Evolutionary conservation across 2,113 vertebrate species (phyloP).

Genomic region (Numenius arquata): DNA sequence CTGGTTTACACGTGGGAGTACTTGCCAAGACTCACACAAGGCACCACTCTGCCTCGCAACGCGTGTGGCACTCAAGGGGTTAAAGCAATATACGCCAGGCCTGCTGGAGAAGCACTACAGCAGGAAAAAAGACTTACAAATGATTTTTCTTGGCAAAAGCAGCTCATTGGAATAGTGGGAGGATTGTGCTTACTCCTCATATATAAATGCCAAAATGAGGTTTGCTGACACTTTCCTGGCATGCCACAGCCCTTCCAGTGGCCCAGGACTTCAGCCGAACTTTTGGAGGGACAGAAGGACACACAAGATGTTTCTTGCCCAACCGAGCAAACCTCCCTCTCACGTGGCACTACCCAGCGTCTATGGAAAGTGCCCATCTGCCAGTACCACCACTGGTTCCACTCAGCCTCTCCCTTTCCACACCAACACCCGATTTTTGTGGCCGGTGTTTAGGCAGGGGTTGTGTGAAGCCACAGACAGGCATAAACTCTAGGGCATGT

Average conservation of each 20-base stretch:
- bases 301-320: not conserved
- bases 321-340: not conserved
- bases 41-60: not conserved
- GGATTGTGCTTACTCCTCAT: slow-evolving; percentile 70
- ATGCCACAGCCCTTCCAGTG: not conserved
- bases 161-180: slow-evolving; percentile 62
- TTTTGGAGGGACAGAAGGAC: slow-evolving; percentile 32
- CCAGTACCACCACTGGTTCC: fast-evolving
- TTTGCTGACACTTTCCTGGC: slow-evolving; percentile 70
- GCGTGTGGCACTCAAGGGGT: slow-evolving; percentile 41
- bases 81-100: slow-evolving; percentile 45
- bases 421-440: not conserved
- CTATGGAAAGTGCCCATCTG: not conserved
- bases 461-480: not conserved
- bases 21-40: slow-evolving; percentile 48
- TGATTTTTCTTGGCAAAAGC: slow-evolving; percentile 76
- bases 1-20: slow-evolving; percentile 12
- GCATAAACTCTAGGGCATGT: fast-evolving
- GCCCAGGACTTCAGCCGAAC: not conserved
- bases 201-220: slow-evolving; percentile 64
- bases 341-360: not conserved
- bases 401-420: not conserved
- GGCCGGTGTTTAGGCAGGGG: not conserved
- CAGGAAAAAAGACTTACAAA: slow-evolving; percentile 69
- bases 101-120: slow-evolving; percentile 54